Conservation (phyloP, 2,797 vertebrate species). For the Micrastur ruficollis region DNA sequence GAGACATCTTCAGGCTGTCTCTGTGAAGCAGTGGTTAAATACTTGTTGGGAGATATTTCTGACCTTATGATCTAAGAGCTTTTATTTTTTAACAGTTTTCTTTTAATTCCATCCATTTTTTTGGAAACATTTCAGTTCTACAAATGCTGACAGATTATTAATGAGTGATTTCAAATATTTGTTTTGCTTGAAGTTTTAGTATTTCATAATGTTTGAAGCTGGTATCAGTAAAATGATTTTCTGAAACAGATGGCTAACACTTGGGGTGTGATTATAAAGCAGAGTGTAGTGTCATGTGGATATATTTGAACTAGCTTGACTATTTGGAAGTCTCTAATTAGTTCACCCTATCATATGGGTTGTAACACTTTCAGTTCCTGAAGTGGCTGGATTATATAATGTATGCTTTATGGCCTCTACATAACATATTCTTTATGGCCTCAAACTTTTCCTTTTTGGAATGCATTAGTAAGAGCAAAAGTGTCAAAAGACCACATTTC, state of each 20-base stretch:
- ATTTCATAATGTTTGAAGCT: background rate
- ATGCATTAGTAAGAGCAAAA: background rate
- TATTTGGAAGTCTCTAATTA: conserved; percentile 18
- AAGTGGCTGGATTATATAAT: background rate
- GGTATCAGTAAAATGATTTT: background rate
- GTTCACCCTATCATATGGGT: background rate
- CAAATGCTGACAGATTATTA: background rate
- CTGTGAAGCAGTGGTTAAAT: background rate
- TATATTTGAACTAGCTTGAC: background rate
- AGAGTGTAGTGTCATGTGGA: background rate
- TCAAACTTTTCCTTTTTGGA: background rate
- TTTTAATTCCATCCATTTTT: background rate
- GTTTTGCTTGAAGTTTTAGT: background rate
- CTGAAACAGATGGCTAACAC: conserved; percentile 36
- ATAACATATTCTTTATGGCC: background rate
- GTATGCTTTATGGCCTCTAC: background rate
- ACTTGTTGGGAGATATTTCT: background rate
- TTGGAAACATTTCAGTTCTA: background rate
- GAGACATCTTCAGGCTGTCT: background rate
- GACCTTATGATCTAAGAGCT: background rate
- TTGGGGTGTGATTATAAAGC: conserved; percentile 15
- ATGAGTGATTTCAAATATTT: background rate
- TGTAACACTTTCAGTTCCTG: background rate
- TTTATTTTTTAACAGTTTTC: background rate
- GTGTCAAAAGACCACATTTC: background rate